Percentiles rank a stretch among this genome's conserved stretches.
Evolutionary conservation across 2,888 invertebrate species (phyloP).

Genomic region (Drosophila neotestacea): DNA sequence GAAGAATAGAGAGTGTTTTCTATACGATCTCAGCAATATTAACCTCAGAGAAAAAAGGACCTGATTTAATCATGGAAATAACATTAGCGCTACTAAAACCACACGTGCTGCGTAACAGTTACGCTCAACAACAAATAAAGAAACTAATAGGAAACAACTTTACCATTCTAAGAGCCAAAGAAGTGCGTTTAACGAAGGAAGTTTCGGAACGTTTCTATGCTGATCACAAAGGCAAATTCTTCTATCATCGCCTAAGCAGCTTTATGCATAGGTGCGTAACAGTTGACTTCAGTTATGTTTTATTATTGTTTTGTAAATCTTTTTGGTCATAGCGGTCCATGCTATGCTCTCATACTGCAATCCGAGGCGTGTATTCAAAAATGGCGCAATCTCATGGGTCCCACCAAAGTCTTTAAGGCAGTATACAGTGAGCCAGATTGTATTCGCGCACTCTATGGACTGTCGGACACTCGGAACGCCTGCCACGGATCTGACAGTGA

Average conservation of each 20-base stretch:
- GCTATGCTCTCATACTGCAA: conserved; percentile 92
- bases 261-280: conserved; percentile 91
- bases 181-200: conserved; percentile 87
- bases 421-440: conserved; percentile 91
- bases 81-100: conserved; percentile 96
- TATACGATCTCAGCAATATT: too few species aligned
- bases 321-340: conserved; percentile 89
- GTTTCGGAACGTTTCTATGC: conserved; percentile 91
- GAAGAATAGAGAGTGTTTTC: too few species aligned
- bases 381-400: conserved; percentile 95
- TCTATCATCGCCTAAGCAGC: conserved; percentile 92
- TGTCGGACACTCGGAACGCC: conserved; percentile 97
- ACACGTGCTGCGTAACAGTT: conserved; percentile 91
- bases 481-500: conserved; percentile 95
- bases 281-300: background rate
- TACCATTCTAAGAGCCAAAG: conserved; percentile 89
- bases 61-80: conserved; percentile 86
- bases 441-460: conserved; percentile 93
- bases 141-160: conserved; percentile 90
- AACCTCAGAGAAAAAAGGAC: background rate
- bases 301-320: background rate
- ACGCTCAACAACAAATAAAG: conserved; percentile 89
- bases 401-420: conserved; percentile 94
- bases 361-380: conserved; percentile 90
- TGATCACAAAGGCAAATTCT: conserved; percentile 93